These are phyloP conservation scores for Trididemnum clinides DNA, from an alignment of 23 tunicate species.

Conservation along the genomic window DNA sequence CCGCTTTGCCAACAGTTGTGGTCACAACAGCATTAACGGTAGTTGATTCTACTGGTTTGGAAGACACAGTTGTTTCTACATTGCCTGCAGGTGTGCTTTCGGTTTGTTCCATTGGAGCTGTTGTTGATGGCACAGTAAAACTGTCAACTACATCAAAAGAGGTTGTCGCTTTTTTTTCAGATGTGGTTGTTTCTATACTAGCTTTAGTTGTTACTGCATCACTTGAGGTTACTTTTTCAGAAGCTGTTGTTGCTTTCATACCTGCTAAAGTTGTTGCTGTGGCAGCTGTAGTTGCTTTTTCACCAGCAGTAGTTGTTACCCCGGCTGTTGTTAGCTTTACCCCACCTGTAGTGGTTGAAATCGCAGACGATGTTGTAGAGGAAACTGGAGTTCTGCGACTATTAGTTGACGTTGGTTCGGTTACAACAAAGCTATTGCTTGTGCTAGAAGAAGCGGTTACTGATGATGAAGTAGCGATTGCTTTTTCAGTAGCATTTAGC, in stretches of 20 bases:
- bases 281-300: neutral
- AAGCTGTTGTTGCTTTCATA: no score
- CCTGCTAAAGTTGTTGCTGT: neutral
- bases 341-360: neutral
- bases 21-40: constrained; percentile 33
- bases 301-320: neutral
- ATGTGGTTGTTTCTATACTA: no score
- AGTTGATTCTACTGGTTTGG: neutral
- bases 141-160: no score
- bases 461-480: neutral
- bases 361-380: neutral
- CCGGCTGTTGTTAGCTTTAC: neutral
- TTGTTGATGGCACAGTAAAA: no score
- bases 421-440: neutral
- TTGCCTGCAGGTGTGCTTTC: neutral
- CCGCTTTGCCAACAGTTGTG: constrained; percentile 21
- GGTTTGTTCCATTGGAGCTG: no score
- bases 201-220: no score
- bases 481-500: neutral
- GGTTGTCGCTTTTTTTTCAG: no score
- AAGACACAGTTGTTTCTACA: neutral
- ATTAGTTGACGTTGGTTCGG: neutral
- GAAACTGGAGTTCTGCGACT: neutral
- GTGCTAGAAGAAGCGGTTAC: neutral
- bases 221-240: no score